A percentile compares a stretch with the other conserved stretches of the same genome.
Conservation (phyloP, 2,113 vertebrate species). For the Rhizomys pruinosus region DNA sequence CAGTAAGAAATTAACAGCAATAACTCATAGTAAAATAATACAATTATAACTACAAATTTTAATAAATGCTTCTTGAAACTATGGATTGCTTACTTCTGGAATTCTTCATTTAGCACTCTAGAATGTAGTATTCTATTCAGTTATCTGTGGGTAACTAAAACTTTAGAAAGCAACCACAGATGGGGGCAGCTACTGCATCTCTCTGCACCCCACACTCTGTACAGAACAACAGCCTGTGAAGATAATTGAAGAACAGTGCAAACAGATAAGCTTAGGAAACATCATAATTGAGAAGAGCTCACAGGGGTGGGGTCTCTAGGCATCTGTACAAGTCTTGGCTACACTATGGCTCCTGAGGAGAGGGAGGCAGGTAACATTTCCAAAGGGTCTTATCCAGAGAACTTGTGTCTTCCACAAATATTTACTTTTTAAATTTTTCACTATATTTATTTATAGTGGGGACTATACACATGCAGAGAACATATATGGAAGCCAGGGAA, state of each 20-base stretch:
- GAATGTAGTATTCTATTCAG: too few species aligned
- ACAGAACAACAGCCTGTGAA: background rate
- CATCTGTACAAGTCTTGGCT: background rate
- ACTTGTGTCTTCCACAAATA: background rate
- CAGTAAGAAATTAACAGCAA: background rate
- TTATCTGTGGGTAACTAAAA: background rate
- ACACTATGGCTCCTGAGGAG: background rate
- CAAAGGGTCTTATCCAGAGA: background rate
- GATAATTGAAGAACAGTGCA: background rate
- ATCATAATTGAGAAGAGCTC: background rate
- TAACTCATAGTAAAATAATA: background rate
- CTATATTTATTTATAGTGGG: background rate
- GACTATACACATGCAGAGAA: too few species aligned
- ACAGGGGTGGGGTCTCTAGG: background rate
- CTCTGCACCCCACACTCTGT: background rate
- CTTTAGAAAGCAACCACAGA: background rate
- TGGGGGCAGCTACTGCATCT: fast-evolving
- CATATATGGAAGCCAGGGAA: background rate
- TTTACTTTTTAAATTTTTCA: background rate
- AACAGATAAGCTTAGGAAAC: background rate
- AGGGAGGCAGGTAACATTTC: too few species aligned
- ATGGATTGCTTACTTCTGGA: background rate
- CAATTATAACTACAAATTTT: background rate
- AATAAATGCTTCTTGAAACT: slow-evolving; percentile 25
- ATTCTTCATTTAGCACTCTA: background rate